Percentiles rank a stretch among this genome's conserved stretches.
Conservation (phyloP, 2,888 invertebrate species). For the Drosophila paranaensis region DNA sequence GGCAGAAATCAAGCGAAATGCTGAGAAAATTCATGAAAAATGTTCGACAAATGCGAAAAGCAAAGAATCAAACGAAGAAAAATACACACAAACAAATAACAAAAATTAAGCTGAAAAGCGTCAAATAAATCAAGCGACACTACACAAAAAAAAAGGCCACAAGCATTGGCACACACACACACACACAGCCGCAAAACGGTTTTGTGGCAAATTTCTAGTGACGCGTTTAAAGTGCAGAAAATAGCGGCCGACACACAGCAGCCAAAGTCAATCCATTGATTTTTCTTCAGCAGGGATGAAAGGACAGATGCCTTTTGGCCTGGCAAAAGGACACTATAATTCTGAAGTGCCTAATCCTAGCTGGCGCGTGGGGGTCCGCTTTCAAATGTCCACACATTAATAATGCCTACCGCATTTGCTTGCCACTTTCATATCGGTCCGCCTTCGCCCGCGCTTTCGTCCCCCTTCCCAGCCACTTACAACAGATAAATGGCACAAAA, state of each 20-base stretch:
- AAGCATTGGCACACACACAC: conserved; percentile 15
- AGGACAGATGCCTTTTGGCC: not conserved
- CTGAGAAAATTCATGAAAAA: conserved; percentile 27
- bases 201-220: conserved; percentile 60
- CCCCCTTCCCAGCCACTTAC: conserved; percentile 42
- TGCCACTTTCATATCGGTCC: conserved; percentile 22
- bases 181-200: conserved; percentile 22
- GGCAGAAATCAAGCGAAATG: conserved; percentile 7
- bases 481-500: conserved; percentile 62
- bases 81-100: conserved; percentile 24
- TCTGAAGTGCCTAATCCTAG: conserved; percentile 40
- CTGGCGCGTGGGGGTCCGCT: too few species aligned
- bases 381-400: conserved; percentile 68
- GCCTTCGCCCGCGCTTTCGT: not conserved
- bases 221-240: conserved; percentile 78
- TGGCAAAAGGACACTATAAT: conserved; percentile 8
- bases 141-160: conserved; percentile 35
- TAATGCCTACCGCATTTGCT: conserved; percentile 53
- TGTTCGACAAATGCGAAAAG: conserved; percentile 30
- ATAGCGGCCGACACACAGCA: conserved; percentile 45
- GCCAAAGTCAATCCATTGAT: conserved; percentile 76
- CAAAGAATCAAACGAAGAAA: conserved; percentile 13
- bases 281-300: conserved; percentile 45
- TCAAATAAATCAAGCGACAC: conserved; percentile 73
- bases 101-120: conserved; percentile 59